These are phyloP conservation scores for Idaea straminata DNA, from an alignment of 2,888 invertebrate genomes.

Conservation along the genomic window DNA sequence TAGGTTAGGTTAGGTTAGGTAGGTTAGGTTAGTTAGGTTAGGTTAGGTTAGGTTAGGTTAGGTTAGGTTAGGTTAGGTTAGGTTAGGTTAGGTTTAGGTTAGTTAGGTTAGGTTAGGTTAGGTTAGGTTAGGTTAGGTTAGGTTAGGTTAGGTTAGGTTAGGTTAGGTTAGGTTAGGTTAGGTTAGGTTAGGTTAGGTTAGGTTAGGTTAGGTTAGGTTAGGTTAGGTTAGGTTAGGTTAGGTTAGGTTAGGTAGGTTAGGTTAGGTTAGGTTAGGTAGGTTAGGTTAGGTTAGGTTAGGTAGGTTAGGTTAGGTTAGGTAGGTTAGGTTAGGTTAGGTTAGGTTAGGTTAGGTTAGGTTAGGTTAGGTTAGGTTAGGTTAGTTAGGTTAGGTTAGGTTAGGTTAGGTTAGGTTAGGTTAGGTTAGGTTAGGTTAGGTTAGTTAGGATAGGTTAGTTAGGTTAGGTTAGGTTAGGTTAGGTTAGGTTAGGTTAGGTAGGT, in stretches of 20 bases:
- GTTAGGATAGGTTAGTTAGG: too few relatives aligned
- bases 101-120: conserved; percentile 22
- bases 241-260: conserved; percentile 22
- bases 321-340: conserved; percentile 15
- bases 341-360: conserved; percentile 16
- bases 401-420: too few relatives aligned
- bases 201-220: conserved; percentile 19
- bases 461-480: too few relatives aligned
- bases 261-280: conserved; percentile 29
- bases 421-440: too few relatives aligned
- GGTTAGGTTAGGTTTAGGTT: conserved; percentile 16
- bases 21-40: conserved; percentile 18
- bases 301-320: conserved; percentile 18
- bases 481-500: too few relatives aligned
- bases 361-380: conserved; percentile 17
- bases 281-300: conserved; percentile 27
- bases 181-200: conserved; percentile 19
- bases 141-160: conserved; percentile 24
- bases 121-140: conserved; percentile 20
- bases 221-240: conserved; percentile 14
- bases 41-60: conserved; percentile 16
- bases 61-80: conserved; percentile 15
- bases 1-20: conserved; percentile 18
- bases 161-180: conserved; percentile 20
- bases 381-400: too few relatives aligned